phyloP scores from a whole-genome alignment of 1,140 invertebrate genomes.

The Drosophila bocqueti region DNA sequence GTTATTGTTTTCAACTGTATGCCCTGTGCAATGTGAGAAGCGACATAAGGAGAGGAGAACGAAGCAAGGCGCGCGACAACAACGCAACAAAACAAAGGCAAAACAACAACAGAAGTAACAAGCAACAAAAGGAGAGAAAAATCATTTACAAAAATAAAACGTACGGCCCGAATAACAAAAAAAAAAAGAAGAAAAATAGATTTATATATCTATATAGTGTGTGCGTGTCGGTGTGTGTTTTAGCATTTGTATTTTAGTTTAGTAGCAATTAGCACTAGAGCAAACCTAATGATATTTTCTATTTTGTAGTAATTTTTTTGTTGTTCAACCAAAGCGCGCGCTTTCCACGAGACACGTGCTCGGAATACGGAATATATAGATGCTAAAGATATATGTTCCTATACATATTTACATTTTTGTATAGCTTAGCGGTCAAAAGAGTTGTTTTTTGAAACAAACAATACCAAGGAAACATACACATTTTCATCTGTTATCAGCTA shows the following conservation, averaged over 20 bases:
- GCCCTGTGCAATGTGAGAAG: slow-evolving; percentile 10
- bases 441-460: neutral
- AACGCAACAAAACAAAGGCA: slow-evolving; percentile 21
- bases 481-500: slow-evolving; percentile 1
- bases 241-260: slow-evolving; percentile 50
- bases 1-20: slow-evolving; percentile 27
- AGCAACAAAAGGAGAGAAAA: slow-evolving; percentile 17
- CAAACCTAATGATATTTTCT: slow-evolving; percentile 22
- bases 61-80: neutral
- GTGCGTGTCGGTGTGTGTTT: slow-evolving; percentile 2
- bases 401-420: neutral
- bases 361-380: slow-evolving; percentile 9
- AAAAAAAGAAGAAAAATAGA: neutral
- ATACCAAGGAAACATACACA: neutral
- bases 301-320: neutral
- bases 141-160: slow-evolving; percentile 38
- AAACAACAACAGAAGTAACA: slow-evolving; percentile 18
- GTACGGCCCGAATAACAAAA: slow-evolving; percentile 39
- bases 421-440: neutral
- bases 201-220: neutral
- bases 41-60: slow-evolving; percentile 6
- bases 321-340: slow-evolving; percentile 29
- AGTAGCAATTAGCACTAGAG: slow-evolving; percentile 43
- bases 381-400: neutral
- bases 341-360: slow-evolving; percentile 37